A percentile compares a stretch with the other conserved stretches of the same genome.
Conservation (phyloP, 2,113 vertebrate species). For the Erpornis zantholeuca region DNA sequence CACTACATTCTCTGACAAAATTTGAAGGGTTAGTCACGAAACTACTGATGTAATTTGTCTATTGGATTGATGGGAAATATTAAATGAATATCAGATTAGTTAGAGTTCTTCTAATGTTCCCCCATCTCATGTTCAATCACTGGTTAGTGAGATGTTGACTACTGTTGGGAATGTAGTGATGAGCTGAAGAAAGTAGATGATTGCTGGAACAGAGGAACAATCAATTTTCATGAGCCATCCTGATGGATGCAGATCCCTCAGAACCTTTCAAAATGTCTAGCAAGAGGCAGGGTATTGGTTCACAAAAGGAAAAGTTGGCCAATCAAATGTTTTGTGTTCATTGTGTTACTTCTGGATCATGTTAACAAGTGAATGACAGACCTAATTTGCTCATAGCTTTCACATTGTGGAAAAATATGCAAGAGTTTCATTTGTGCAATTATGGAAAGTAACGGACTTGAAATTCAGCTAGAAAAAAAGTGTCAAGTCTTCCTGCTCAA, state of each 20-base stretch:
- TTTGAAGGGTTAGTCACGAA: background rate
- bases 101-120: background rate
- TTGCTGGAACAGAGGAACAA: background rate
- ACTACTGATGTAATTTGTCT: background rate
- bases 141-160: background rate
- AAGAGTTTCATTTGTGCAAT: conserved; percentile 48
- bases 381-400: background rate
- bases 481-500: conserved; percentile 30
- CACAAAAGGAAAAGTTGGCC: background rate
- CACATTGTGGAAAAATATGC: background rate
- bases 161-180: background rate
- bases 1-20: background rate
- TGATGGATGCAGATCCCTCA: background rate
- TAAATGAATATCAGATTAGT: background rate
- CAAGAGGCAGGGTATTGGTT: background rate
- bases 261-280: background rate
- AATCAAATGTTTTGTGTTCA: background rate
- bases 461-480: conserved; percentile 41
- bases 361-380: conserved; percentile 30
- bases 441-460: conserved; percentile 34
- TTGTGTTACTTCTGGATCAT: background rate
- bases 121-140: background rate
- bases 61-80: background rate
- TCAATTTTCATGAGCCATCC: background rate
- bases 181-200: background rate